phyloP scores from a whole-genome alignment of 2,888 invertebrate species.

The Listrodromus nycthemerus region DNA sequence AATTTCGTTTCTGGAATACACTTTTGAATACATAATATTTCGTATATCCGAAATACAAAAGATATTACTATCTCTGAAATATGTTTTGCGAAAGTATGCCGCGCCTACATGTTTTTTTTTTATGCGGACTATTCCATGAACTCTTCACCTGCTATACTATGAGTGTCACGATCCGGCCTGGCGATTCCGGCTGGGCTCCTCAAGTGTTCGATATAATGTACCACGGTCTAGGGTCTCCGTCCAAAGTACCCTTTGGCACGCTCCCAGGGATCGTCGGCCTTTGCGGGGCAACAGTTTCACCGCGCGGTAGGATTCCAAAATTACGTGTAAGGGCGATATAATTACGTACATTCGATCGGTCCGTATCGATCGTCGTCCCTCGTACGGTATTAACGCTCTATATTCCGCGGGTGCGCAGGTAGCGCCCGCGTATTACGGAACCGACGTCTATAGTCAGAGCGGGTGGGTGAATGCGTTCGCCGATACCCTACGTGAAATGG shows the following conservation, averaged over 20 bases:
- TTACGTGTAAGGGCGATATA: slow-evolving; percentile 58
- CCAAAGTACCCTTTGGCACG: slow-evolving; percentile 56
- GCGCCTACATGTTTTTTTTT: too few species aligned
- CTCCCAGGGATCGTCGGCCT: slow-evolving; percentile 12
- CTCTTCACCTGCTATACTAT: too few species aligned
- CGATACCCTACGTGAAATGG: neutral
- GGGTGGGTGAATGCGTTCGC: neutral
- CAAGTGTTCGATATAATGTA: slow-evolving; percentile 11
- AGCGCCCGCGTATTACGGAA: neutral
- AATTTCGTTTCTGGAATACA: too few species aligned
- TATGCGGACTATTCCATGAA: too few species aligned
- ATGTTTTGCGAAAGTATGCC: too few species aligned
- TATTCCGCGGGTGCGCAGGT: neutral
- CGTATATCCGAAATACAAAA: too few species aligned
- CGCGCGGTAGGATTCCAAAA: slow-evolving; percentile 52
- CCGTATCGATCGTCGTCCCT: neutral
- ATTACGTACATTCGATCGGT: slow-evolving; percentile 54
- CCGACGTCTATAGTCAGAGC: neutral
- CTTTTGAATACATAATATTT: too few species aligned
- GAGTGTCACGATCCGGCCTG: neutral
- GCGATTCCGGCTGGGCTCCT: neutral
- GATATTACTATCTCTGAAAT: too few species aligned
- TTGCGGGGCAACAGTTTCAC: slow-evolving; percentile 27
- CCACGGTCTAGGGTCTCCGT: slow-evolving; percentile 26
- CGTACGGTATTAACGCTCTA: neutral